phyloP scores from a whole-genome alignment of 2,888 invertebrate species.

The Plebejus argus region DNA sequence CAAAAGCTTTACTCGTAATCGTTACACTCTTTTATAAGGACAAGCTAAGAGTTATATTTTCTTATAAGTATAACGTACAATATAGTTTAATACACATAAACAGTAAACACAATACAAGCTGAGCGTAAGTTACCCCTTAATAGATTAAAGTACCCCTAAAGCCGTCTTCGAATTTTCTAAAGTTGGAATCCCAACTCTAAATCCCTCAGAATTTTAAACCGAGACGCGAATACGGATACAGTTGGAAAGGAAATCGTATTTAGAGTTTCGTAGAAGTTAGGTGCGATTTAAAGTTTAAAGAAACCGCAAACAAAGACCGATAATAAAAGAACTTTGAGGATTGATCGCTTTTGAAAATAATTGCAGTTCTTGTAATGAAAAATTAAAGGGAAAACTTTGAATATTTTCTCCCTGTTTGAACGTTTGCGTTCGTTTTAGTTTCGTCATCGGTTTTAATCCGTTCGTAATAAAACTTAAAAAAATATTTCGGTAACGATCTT shows the following conservation, averaged over 20 bases:
- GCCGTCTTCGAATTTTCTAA: constrained; percentile 59
- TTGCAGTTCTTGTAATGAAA: constrained; percentile 27
- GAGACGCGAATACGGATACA: constrained; percentile 37
- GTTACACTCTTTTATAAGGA: not conserved
- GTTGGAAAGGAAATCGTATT: constrained; percentile 39
- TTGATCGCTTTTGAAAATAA: constrained; percentile 30
- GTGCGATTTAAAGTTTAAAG: constrained; percentile 39
- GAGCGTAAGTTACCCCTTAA: constrained; percentile 27
- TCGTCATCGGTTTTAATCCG: not conserved
- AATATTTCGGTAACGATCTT: not conserved
- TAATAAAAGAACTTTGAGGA: constrained; percentile 30
- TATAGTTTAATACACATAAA: not conserved
- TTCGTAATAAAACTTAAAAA: not conserved
- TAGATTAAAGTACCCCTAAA: constrained; percentile 44
- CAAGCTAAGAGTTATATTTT: not conserved
- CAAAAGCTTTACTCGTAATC: not conserved
- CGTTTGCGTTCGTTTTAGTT: constrained; percentile 7
- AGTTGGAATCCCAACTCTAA: constrained; percentile 61
- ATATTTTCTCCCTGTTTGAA: not conserved
- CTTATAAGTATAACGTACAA: too few relatives aligned
- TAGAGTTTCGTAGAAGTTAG: constrained; percentile 38
- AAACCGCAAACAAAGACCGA: constrained; percentile 36
- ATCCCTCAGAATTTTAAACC: constrained; percentile 41
- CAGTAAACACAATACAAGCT: not conserved
- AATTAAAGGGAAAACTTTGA: constrained; percentile 2